These are phyloP conservation scores for Poeciliopsis paucimaculata DNA, from an alignment of 2,797 vertebrate genomes.

Conservation along the genomic window DNA sequence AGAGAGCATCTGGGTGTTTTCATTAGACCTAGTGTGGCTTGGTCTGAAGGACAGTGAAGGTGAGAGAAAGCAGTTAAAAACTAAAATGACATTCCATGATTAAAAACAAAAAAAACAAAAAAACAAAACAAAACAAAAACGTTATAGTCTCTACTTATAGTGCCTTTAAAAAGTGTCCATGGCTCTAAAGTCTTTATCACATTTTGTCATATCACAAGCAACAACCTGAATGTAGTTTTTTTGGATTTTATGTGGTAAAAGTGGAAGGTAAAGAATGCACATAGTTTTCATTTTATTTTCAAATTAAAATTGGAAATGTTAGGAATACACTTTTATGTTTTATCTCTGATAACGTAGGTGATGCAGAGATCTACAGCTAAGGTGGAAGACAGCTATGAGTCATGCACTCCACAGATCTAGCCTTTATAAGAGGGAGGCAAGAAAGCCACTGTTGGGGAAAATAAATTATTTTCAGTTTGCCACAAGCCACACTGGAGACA, in stretches of 20 bases:
- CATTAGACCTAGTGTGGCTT: slow-evolving; percentile 91
- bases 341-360: not conserved
- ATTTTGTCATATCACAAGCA: not conserved
- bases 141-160: not conserved
- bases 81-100: not conserved
- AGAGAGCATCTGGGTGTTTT: slow-evolving; percentile 95
- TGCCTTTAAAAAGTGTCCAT: not conserved
- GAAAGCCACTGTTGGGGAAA: not conserved
- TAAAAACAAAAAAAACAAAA: no score
- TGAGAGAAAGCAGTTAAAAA: slow-evolving; percentile 10
- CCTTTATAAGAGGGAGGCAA: not conserved
- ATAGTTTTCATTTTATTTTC: not conserved
- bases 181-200: not conserved
- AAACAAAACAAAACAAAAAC: no score
- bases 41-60: slow-evolving; percentile 75
- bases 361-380: not conserved
- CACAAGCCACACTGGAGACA: not conserved
- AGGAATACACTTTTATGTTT: not conserved
- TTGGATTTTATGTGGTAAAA: not conserved
- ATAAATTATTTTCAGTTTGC: not conserved
- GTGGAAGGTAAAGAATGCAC: not conserved
- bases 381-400: not conserved
- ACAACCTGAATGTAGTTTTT: not conserved
- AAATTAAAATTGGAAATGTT: not conserved
- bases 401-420: not conserved